Evolutionary conservation across 92 coral and sea anemone species (phyloP), one percentile per base, ranked within the genome.

Genomic region (Bergia sp.): DNA sequence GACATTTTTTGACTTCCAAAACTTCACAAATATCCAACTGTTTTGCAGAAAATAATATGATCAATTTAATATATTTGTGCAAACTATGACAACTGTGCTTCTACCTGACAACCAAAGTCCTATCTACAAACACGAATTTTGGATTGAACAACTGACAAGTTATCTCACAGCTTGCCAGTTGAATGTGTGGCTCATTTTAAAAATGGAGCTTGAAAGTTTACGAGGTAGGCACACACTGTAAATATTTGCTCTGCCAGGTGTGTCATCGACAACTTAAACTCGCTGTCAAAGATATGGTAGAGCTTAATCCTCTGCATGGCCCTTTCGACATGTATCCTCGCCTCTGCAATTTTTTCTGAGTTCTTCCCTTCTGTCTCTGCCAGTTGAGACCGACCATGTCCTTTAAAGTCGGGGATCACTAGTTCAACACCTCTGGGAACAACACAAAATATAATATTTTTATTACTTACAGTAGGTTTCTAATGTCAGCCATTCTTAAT

Each of bases 301-400:
- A 81, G 10, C 43, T 81, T 88, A 10, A 81, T 81, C 23, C 79
- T 18, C 43, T 81, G 82, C 82, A 88, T 92, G 12, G 90, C 92
- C 45, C 92, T 58, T 79, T 89, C 92, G 45, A 92, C 94, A 15
- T 89, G 94, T 23, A 92, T 89, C 61, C 86, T 80, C 65, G 94
- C 89, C 42, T 92, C 92, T 36, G 90, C 90, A 80, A 80, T 88
- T 67, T 53, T 81, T 18, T 88, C 87, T 9, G 91, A 81, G 9
- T 40, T 58, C 53, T 74, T 89, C 10, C 87, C 88, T 21, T 82
- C 91, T 3, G 6, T 29, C 57, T 45, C 86, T 12, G 90, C 67
- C 37, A 89, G 64, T 50, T 85, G 77, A 15, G 84, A 64, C 11
- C 85, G 90, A 57, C 78, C 90, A 15, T 80, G 81, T 37, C 80